These are phyloP conservation scores for Morone chrysops DNA, from an alignment of 2,113 vertebrate genomes.

Conservation along the genomic window DNA sequence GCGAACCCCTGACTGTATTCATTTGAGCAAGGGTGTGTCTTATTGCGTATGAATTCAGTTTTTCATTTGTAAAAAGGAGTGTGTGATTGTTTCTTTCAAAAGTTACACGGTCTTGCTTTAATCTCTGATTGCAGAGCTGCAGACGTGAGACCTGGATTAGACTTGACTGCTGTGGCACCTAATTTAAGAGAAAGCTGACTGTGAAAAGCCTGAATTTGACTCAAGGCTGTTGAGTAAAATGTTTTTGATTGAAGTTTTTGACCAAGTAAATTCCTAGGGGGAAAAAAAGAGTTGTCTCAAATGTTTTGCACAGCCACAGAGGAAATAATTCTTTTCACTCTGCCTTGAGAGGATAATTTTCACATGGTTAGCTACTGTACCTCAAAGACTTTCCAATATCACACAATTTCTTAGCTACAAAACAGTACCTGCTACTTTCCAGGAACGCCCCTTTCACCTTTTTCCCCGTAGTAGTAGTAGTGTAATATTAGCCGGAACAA, in stretches of 20 bases:
- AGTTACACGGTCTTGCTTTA: background rate
- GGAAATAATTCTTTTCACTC: too few species aligned
- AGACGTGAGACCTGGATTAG: background rate
- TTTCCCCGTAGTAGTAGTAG: too few species aligned
- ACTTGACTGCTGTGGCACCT: background rate
- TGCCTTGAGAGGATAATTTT: background rate
- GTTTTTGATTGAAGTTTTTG: background rate
- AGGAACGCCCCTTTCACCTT: too few species aligned
- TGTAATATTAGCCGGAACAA: too few species aligned
- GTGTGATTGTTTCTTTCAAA: background rate
- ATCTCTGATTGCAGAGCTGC: background rate
- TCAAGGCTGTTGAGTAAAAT: background rate
- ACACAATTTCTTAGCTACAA: too few species aligned
- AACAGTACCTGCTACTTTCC: too few species aligned
- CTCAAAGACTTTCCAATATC: background rate
- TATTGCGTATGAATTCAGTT: background rate
- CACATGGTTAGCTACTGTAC: background rate
- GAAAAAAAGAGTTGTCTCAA: background rate
- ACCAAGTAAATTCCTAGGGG: too few species aligned
- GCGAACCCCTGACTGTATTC: too few species aligned
- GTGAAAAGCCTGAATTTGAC: background rate
- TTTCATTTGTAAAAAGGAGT: background rate
- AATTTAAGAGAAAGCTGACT: too few species aligned
- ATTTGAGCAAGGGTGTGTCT: too few species aligned
- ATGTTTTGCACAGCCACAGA: background rate